These are phyloP conservation scores for Astreopora myriophthalma DNA, from an alignment of 64 coral and sea anemone genomes.

Conservation along the genomic window DNA sequence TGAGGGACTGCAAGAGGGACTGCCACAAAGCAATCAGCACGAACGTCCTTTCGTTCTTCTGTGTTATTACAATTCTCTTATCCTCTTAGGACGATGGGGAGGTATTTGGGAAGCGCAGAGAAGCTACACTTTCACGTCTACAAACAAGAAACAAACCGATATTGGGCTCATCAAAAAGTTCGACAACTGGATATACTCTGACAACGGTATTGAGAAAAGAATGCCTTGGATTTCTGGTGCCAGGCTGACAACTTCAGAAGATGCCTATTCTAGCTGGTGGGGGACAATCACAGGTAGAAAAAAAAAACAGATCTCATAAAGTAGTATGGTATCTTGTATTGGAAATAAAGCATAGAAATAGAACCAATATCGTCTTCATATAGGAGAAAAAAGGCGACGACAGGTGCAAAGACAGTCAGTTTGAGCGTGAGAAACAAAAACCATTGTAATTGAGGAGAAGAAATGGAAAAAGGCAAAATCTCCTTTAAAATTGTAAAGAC, in stretches of 20 bases:
- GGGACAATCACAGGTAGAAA: conserved; percentile 85
- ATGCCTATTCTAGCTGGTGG: conserved; percentile 50
- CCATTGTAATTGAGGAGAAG: no score
- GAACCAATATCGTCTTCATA: no score
- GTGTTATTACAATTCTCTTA: not conserved
- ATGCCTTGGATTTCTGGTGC: conserved; percentile 87
- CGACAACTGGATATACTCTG: conserved; percentile 74
- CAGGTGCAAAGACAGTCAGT: no score
- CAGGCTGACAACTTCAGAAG: conserved; percentile 73
- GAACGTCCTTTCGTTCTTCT: no score
- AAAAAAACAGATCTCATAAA: no score
- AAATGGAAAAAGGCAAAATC: no score
- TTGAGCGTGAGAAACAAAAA: no score
- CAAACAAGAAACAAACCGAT: conserved; percentile 58
- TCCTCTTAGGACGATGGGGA: conserved; percentile 69
- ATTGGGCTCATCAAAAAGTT: conserved; percentile 74
- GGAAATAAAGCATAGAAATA: no score
- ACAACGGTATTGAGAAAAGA: conserved; percentile 60
- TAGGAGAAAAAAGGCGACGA: no score
- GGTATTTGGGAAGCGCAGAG: conserved; percentile 75
- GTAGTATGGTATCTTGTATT: not conserved
- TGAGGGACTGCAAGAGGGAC: no score
- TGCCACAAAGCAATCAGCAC: no score
- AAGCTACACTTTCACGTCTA: conserved; percentile 69
- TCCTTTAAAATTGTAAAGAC: no score